A percentile compares a stretch with the other conserved stretches of the same genome.
phyloP scores from a whole-genome alignment of 1,140 invertebrate genomes.

The Nephila pilipes region DNA sequence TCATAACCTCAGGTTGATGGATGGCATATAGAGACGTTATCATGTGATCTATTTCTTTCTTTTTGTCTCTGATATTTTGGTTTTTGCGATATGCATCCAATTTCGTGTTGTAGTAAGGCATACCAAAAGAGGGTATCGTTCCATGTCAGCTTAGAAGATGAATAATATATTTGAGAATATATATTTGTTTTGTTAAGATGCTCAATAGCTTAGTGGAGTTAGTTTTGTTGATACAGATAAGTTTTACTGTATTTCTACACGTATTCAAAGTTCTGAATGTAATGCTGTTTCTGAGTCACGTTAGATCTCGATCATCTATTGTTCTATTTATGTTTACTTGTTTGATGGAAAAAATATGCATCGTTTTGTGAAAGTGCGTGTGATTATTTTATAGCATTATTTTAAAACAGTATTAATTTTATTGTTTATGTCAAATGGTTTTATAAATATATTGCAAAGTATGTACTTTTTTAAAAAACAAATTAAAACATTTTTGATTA shows the following conservation, averaged over 20 bases:
- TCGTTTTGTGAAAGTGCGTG: no score
- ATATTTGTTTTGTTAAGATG: background rate
- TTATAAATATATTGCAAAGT: no score
- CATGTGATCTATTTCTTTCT: conserved; percentile 17
- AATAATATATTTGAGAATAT: conserved; percentile 10
- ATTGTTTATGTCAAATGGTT: no score
- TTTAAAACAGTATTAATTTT: no score
- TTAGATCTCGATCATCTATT: no score
- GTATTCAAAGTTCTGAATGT: no score
- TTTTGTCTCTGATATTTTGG: background rate
- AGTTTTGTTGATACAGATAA: background rate
- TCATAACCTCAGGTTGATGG: conserved; percentile 21
- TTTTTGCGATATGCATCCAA: conserved; percentile 2
- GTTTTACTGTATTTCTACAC: background rate
- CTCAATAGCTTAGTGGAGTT: background rate
- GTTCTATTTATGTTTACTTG: no score
- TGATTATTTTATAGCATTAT: no score
- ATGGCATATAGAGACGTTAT: conserved; percentile 31
- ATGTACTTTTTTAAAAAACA: no score
- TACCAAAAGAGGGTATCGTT: background rate
- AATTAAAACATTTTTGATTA: no score
- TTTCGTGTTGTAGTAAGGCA: conserved; percentile 6
- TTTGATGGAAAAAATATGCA: no score
- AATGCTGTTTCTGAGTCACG: no score
- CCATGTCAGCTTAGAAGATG: background rate